Base-by-base conservation (phyloP, 2,888 invertebrate species). In the Linhomoeus sp. region DNA sequence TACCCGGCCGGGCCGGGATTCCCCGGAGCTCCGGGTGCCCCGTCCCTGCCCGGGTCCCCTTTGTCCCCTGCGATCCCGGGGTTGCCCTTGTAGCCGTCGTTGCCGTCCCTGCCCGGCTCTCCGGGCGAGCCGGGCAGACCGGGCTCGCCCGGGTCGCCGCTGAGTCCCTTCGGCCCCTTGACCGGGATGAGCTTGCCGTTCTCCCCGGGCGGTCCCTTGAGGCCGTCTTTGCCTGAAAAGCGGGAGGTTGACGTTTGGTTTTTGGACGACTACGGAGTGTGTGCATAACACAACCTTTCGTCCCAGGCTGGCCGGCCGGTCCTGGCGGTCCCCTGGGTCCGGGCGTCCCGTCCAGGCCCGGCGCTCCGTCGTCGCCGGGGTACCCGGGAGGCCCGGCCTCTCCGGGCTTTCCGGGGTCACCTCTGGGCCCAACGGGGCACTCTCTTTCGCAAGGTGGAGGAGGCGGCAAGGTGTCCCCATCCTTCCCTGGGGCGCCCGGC, bases 331-430 rank as follows among this genome's bases (percentile, higher is more conserved):
- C 41, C 14, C 24, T 54, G 23, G 54, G 48, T 49, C 58, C 59
- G 9, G 51, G 48, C 2, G 53, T 51, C 35, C 58, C 58, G 12
- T 58, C 48, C 15, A 53, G 50, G 41, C 59, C 59, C 19, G 58
- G 56, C 48, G 57, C 55, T 45, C 59, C 59, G 46, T 9, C n/a
- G 20, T 20, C 39, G 12, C 56, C 60, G 3, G 58, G 53, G 24
- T 58, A 56, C 39, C 60, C 61, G 12, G 53, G 47, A 14, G 60
- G 60, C 40, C 60, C 61, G 40, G 55, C 58, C 12, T 59, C 51
- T 15, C 15, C 33, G 9, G 33, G 33, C 12, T n/a, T n/a, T n/a
- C n/a, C n/a, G n/a, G n/a, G n/a, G n/a, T n/a, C n/a, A n/a, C n/a
- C n/a, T n/a, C n/a, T n/a, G n/a, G n/a, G n/a, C n/a, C n/a, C n/a